Conservation (phyloP, 2,113 vertebrate species). For the Hemiprocne comata region DNA sequence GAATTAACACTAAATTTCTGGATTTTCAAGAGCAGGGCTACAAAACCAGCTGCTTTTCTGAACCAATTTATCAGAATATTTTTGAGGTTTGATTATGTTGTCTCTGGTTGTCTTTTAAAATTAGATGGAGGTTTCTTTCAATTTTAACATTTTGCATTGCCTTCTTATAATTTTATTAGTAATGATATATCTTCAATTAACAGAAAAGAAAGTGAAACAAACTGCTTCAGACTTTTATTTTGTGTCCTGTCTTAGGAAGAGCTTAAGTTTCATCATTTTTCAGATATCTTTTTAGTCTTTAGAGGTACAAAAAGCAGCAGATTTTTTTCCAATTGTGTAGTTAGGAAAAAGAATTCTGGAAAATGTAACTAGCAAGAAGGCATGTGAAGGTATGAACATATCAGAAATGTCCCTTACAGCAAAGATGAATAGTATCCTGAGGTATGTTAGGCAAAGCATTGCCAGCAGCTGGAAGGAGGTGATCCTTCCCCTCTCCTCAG, state of each 20-base stretch:
- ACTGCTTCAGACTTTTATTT: neutral
- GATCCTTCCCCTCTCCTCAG: too few species aligned
- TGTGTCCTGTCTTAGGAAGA: neutral
- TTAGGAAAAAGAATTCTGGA: neutral
- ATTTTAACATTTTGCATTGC: neutral
- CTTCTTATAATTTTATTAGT: neutral
- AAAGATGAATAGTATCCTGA: too few species aligned
- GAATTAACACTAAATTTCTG: neutral
- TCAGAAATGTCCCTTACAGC: neutral
- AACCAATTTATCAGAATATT: neutral
- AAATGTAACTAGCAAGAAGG: neutral
- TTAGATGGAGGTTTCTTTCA: accelerated
- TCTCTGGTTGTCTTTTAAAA: neutral
- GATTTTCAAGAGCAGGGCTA: neutral
- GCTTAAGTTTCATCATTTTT: neutral
- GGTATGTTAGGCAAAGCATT: too few species aligned
- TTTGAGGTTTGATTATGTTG: neutral
- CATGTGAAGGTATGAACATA: neutral
- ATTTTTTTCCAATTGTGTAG: neutral
- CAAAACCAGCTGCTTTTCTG: neutral
- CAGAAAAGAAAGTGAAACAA: neutral
- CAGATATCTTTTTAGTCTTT: neutral
- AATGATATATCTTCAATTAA: neutral
- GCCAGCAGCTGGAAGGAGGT: too few species aligned
- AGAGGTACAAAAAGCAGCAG: neutral